phyloP scores from a whole-genome alignment of 2,888 invertebrate genomes.

The Octonoba sinensis region DNA sequence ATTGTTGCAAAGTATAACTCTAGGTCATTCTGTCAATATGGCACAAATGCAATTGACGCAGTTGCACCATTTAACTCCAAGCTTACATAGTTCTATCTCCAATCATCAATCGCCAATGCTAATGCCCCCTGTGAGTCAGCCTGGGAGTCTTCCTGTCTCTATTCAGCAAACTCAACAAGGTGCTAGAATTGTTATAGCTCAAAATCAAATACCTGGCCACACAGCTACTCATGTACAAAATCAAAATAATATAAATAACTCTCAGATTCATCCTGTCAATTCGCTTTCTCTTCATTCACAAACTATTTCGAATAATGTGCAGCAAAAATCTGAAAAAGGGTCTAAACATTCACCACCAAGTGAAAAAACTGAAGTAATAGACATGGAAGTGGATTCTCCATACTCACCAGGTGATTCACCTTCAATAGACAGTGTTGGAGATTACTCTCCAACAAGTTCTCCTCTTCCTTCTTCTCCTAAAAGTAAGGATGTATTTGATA shows the following conservation, averaged over 20 bases:
- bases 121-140: constrained; percentile 30
- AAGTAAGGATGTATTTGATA: constrained; percentile 66
- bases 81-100: constrained; percentile 30
- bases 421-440: constrained; percentile 48
- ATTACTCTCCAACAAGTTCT: constrained; percentile 52
- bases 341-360: constrained; percentile 36
- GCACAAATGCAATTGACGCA: constrained; percentile 49
- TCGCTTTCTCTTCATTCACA: constrained; percentile 16
- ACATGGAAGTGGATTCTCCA: constrained; percentile 84
- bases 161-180: constrained; percentile 36
- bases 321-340: constrained; percentile 32
- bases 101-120: constrained; percentile 38
- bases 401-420: constrained; percentile 73
- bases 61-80: constrained; percentile 48
- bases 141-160: constrained; percentile 46
- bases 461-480: constrained; percentile 49
- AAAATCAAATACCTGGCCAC: constrained; percentile 36
- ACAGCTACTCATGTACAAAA: constrained; percentile 32
- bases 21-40: constrained; percentile 32
- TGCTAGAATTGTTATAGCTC: constrained; percentile 28
- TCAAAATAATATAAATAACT: constrained; percentile 35
- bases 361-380: constrained; percentile 74
- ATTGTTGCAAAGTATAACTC: constrained; percentile 39
- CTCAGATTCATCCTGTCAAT: constrained; percentile 35
- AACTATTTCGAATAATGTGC: constrained; percentile 11